These are phyloP conservation scores for Antitype chi DNA, from an alignment of 2,888 invertebrate genomes.

Conservation along the genomic window DNA sequence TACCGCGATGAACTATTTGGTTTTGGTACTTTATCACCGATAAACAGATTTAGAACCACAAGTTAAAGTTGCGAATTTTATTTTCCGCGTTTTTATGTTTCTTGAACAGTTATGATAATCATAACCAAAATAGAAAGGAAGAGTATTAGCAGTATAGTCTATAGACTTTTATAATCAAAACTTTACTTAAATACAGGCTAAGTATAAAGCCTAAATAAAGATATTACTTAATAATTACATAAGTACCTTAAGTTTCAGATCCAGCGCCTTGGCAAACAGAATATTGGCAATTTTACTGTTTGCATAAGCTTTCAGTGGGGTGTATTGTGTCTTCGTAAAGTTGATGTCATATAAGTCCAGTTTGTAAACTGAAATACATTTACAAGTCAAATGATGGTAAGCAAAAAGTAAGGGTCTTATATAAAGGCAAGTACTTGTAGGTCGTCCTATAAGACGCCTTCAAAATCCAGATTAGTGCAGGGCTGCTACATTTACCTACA, in stretches of 20 bases:
- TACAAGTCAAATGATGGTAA: not conserved
- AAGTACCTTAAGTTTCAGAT: conserved; percentile 90
- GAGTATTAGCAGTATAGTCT: not conserved
- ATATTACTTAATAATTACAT: not conserved
- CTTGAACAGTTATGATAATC: not conserved
- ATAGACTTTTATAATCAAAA: not conserved
- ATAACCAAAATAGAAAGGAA: not conserved
- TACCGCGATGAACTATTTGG: not conserved
- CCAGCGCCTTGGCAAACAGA: conserved; percentile 93
- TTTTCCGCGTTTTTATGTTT: not conserved
- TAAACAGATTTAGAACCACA: not conserved
- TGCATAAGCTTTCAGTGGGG: conserved; percentile 91
- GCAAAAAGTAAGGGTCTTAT: not conserved
- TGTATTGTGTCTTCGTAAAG: conserved; percentile 91
- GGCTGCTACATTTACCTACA: too few relatives aligned
- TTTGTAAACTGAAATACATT: conserved; percentile 78
- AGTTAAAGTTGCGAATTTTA: not conserved
- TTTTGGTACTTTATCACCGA: not conserved
- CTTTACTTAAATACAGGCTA: not conserved
- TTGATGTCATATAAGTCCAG: conserved; percentile 93
- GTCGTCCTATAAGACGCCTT: not conserved
- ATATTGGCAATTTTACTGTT: conserved; percentile 95
- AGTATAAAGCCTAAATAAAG: too few relatives aligned
- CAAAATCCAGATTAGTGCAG: not conserved
- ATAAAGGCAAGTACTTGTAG: not conserved